A percentile compares a stretch with the other conserved stretches of the same genome.
phyloP scores from a whole-genome alignment of 2,113 vertebrate species.

The Lepisosteus oculatus region DNA sequence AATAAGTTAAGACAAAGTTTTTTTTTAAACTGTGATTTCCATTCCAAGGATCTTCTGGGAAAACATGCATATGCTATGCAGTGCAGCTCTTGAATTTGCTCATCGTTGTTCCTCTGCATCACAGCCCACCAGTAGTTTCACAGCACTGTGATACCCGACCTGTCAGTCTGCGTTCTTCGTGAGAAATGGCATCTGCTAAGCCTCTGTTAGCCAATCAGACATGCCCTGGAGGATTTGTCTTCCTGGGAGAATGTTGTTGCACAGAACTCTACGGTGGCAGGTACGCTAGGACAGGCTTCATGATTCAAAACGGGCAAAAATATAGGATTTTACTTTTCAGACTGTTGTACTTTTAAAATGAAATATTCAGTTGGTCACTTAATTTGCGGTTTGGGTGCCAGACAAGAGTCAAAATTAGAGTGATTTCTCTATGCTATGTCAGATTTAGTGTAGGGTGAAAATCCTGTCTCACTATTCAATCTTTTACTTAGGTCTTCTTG shows the following conservation, averaged over 20 bases:
- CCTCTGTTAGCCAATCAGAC: slow-evolving; percentile 1
- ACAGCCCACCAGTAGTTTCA: no score
- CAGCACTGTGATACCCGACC: no score
- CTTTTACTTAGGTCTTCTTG: no score
- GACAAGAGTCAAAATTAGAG: not conserved
- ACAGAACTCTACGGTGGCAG: not conserved
- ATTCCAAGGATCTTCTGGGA: no score
- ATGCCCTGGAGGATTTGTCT: not conserved
- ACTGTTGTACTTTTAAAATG: not conserved
- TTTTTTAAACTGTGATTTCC: no score
- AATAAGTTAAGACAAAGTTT: no score
- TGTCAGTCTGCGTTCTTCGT: slow-evolving; percentile 5
- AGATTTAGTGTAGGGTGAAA: no score
- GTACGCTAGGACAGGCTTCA: not conserved
- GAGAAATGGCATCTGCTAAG: not conserved
- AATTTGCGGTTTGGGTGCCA: not conserved
- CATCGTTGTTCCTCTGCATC: no score
- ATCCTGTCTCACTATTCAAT: no score
- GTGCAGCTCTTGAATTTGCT: no score
- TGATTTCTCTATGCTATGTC: no score
- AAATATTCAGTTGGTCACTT: not conserved
- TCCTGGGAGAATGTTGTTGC: not conserved
- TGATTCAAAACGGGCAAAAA: not conserved
- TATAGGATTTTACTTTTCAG: not conserved
- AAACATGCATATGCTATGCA: no score